Evolutionary conservation across 2,113 vertebrate genomes (phyloP), one percentile per base, ranked within the genome.

Genomic region (Mustelus asterias): DNA sequence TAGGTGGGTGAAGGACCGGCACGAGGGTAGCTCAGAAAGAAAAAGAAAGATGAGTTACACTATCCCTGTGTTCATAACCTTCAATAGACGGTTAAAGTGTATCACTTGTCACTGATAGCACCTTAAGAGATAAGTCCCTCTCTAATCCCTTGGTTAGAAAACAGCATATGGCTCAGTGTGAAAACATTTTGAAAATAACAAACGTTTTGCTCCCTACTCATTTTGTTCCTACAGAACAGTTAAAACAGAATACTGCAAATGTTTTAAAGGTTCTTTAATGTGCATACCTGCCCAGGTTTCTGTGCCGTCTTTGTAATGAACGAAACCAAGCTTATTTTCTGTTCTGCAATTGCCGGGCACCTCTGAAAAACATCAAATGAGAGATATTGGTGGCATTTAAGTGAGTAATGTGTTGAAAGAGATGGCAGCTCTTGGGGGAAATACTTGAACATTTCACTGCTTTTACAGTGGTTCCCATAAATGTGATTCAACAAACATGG

Each of bases 211-310:
- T 44, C 80, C 37, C 18, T 22, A 85, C 22, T 29, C 41, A 54
- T 54, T 54, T 54, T 54, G 48, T 54, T 5, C 9, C 54, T 54
- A 13, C 85, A 88, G 54, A 58, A 54, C 96, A 96, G 0, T 96
- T 83, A 96, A n/a, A 96, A 20, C 96, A 78, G 96, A 44, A 96
- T 18, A 60, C 0, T 95, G 70, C 80, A 63, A 86, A n/a, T 9
- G 24, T 37, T 88, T 78, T 48, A 22, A 63, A 95, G 88, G 95
- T 60, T 67, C 60, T 63, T 92, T n/a, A 37, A 33, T 67, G 48
- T 33, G 80, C 94, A 4, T 98, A 99, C 99, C 98, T 99, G 97
- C 96, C 98, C 98, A 24, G 97, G 96, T 41, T 0, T 96, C 96
- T 95, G 96, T 96, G 98, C 80, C 41, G 93, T 95, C 96, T 93